Base-by-base conservation (phyloP, 2,113 vertebrate species). In the Theristicus caerulescens region DNA sequence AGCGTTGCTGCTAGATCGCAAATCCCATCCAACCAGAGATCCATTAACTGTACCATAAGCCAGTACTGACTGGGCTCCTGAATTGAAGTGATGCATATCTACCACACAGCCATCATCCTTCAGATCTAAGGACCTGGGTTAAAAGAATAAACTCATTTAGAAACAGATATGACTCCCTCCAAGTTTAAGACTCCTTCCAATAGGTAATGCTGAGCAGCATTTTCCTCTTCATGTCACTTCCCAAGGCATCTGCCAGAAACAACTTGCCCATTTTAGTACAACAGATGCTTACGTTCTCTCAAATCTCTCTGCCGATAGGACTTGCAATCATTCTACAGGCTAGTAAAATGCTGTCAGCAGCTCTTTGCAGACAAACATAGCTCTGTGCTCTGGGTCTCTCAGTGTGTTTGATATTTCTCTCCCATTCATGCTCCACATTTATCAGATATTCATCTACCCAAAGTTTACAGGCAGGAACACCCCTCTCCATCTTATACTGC, bases 11-110 rank as follows among this genome's bases (percentile, higher is more conserved):
- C 98, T 98, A 52, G 98, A 98, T 62, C 99, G 98, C 31, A 99
- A 98, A 97, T 99, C 99, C 99, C 99, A 99, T 93, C 99, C 99
- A 29, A 99, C 98, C 95, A 99, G 98, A 4, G 98, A 99, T 17
- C 99, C 99, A 24, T 99, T 99, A 61, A 99, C 99, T 1, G 99
- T 99, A 54, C 99, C 98, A 5, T 99, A 99, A 44, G 99, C 99
- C 89, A 99, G 97, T 47, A 99, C 98, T 1, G 99, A 99, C 98
- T 99, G 99, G 0, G 99, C 97, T 24, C 99, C 99, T 0, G 99
- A 98, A 97, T 99, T 99, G 92, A 99, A 99, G 94, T 99, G 99
- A 91, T 99, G 99, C 97, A 99, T 98, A 83, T 99, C 99, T 40
- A 99, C 99, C 2, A 99, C 99, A 67, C 99, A 99, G 91, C 99